Conservation (phyloP, 2,113 vertebrate genomes). For the Brachyistius frenatus region DNA sequence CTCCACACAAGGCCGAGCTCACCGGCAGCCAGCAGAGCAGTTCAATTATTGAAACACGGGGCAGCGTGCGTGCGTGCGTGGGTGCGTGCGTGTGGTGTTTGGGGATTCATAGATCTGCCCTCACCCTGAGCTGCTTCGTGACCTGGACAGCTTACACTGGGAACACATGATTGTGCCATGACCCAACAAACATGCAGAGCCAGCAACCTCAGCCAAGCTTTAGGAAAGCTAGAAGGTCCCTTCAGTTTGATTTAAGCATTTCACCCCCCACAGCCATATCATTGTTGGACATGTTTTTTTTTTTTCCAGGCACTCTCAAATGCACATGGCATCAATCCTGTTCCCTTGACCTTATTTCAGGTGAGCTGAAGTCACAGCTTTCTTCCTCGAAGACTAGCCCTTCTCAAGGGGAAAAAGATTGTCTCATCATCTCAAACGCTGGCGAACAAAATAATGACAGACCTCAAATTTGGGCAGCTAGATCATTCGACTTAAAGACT, state of each 20-base stretch:
- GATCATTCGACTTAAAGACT: neutral
- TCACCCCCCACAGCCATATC: neutral
- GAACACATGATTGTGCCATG: conserved; percentile 71
- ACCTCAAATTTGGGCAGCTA: neutral
- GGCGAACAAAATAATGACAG: neutral
- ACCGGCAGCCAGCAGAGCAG: conserved; percentile 42
- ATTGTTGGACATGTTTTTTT: neutral
- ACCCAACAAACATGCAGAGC: conserved; percentile 60
- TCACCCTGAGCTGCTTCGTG: conserved; percentile 73
- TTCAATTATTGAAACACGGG: conserved; percentile 41
- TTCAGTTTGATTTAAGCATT: conserved; percentile 5
- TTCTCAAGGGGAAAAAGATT: conserved; percentile 1
- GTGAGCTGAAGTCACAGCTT: neutral
- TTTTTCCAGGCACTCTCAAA: neutral
- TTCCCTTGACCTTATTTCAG: conserved; percentile 3
- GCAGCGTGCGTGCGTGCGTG: conserved; percentile 14
- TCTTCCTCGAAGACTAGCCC: neutral
- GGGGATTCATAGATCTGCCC: conserved; percentile 57
- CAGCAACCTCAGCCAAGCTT: conserved; percentile 42
- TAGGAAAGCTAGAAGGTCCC: conserved; percentile 14
- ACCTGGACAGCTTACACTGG: conserved; percentile 67
- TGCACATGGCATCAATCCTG: conserved; percentile 4
- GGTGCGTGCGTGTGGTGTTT: conserved; percentile 17
- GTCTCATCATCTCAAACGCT: neutral
- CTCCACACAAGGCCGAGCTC: conserved; percentile 45